These are phyloP conservation scores for Steinernema khuongi DNA, from an alignment of 1,140 invertebrate genomes.

Conservation along the genomic window DNA sequence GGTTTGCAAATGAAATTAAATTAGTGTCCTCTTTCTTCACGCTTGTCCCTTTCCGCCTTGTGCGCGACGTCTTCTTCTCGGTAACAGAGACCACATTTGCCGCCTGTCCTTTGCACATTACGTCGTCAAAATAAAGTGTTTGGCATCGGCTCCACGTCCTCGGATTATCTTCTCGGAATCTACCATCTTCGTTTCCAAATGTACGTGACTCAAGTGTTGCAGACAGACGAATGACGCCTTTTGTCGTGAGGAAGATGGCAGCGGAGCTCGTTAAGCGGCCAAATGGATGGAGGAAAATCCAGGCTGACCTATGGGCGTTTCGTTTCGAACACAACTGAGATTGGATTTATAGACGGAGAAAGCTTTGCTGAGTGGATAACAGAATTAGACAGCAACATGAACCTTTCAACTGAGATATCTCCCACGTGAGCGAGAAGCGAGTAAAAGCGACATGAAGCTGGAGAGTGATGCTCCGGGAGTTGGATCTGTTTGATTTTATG, in stretches of 20 bases:
- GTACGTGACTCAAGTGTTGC: too few relatives aligned
- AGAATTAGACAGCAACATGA: conserved; percentile 13
- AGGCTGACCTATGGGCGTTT: conserved; percentile 4
- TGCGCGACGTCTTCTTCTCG: too few relatives aligned
- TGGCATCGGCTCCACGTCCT: too few relatives aligned
- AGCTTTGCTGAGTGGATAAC: conserved; percentile 14
- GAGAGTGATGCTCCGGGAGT: background rate
- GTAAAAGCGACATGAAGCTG: background rate
- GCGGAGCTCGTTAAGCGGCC: background rate
- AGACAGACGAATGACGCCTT: too few relatives aligned
- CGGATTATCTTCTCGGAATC: too few relatives aligned
- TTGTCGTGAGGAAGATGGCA: background rate
- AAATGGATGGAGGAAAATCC: background rate
- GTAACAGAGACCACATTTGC: too few relatives aligned
- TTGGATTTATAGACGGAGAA: conserved; percentile 10
- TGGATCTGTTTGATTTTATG: background rate
- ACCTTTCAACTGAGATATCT: background rate
- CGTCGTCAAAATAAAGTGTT: too few relatives aligned
- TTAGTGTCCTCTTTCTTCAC: too few relatives aligned
- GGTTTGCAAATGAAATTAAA: too few relatives aligned
- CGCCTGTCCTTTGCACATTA: too few relatives aligned
- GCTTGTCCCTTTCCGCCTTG: too few relatives aligned
- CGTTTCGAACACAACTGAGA: background rate
- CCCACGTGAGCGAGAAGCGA: background rate
- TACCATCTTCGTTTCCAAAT: too few relatives aligned